Evolutionary conservation across 2,113 vertebrate species (phyloP).

Genomic region (Elanus axillaris): DNA sequence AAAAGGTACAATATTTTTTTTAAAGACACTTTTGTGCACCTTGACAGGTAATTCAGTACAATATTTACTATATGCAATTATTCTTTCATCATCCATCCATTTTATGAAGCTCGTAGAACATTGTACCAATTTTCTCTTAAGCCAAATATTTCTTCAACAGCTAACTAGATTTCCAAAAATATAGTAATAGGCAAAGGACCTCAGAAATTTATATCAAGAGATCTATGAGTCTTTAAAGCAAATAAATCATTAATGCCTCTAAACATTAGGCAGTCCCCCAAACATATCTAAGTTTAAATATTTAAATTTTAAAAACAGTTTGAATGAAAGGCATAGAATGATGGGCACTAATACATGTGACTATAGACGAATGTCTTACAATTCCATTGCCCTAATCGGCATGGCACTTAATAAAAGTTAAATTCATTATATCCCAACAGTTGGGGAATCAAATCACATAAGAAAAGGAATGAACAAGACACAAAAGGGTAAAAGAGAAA

Average conservation of each 20-base stretch:
- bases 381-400: neutral
- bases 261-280: neutral
- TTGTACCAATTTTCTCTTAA: neutral
- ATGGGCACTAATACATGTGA: neutral
- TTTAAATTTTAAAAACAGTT: neutral
- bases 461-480: neutral
- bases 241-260: neutral
- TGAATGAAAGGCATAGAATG: neutral
- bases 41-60: neutral
- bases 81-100: neutral
- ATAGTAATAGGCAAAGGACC: neutral
- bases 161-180: neutral
- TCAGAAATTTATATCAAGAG: neutral
- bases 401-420: neutral
- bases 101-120: neutral
- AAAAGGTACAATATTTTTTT: neutral
- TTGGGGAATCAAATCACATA: neutral
- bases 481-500: neutral
- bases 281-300: neutral
- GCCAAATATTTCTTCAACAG: neutral
- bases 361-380: neutral
- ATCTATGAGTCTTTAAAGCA: neutral
- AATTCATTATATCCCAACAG: neutral
- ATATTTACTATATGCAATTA: neutral
- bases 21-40: neutral